Evolutionary conservation across 2,113 vertebrate genomes (phyloP), one percentile per base, ranked within the genome.

Genomic region (Colaptes auratus): DNA sequence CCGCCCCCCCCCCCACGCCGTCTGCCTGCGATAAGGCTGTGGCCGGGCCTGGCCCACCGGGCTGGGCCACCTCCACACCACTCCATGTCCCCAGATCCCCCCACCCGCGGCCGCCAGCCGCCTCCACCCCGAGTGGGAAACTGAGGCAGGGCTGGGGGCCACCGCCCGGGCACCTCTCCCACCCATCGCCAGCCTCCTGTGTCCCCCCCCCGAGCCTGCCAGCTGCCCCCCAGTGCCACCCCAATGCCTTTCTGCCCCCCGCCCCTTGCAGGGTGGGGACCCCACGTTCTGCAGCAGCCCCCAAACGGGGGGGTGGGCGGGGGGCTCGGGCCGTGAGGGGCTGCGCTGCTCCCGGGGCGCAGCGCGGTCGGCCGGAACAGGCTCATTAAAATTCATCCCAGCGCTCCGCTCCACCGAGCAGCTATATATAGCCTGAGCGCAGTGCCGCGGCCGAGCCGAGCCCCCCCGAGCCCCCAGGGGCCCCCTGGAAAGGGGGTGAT

Each of bases 21-120:
- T 92, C 96, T 96, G 92, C 87, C 91, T 55, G 90, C 15, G 95
- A 97, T 96, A 96, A 96, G 87, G 79, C 61, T 10, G 25, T 5
- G 80, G 91, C 67, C 7, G 31, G 89, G 92, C 81, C 67, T 3
- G 5, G 33, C 36, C 78, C 33, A 12, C 10, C 8, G 65, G 36
- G 33, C 73, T 67, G 4, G 1, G 82, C 56, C 52, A 12, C 14
- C 70, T 73, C 82, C 19, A 13, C 82, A 25, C 31, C 11, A 21
- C n/a, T 1, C 50, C 10, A 3, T 61, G 85, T 33, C 93, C 91
- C 78, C 56, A 65, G 1, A 15, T 83, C 23, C 79, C 74, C 78
- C 74, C 6, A 1, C 15, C 58, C 2, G 4, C 7, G 3, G 39
- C 58, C 14, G 9, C 28, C n/a, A 8, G 12, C 76, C 19, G 28